Base-by-base conservation (phyloP, 1,140 invertebrate species). In the Babylonia areolata region DNA sequence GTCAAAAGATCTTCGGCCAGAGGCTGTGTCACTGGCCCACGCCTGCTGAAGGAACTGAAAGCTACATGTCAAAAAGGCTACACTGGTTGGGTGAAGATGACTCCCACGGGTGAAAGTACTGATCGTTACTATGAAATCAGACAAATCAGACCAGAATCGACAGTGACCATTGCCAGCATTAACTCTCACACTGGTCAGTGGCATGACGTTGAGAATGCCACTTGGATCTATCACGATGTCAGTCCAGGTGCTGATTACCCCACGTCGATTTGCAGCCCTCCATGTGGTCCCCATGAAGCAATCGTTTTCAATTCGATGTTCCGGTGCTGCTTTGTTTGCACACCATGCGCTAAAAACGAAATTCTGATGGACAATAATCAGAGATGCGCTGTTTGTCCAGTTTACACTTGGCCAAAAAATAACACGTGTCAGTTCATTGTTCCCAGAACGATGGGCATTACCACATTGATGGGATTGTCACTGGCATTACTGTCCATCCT, bases 261-360 rank as follows among this genome's bases (percentile, higher is more conserved):
- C 23, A 87, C 87, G 77, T 89, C 89, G 3, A 78, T 85, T 17
- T 92, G 91, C 85, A 90, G 90, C 82, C 75, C 85, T 58, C 88
- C 87, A 1, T 89, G 90, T 73, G 33, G 5, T 51, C 17, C 9
- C n/a, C n/a, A n/a, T n/a, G n/a, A n/a, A n/a, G n/a, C n/a, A n/a
- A n/a, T n/a, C n/a, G n/a, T n/a, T n/a, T n/a, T n/a, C n/a, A n/a
- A n/a, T n/a, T n/a, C n/a, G n/a, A n/a, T n/a, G n/a, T n/a, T n/a
- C n/a, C n/a, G n/a, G n/a, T n/a, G n/a, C n/a, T n/a, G n/a, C n/a
- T n/a, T n/a, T n/a, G n/a, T n/a, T n/a, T n/a, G n/a, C n/a, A n/a
- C n/a, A n/a, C n/a, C n/a, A n/a, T n/a, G n/a, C n/a, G n/a, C n/a
- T n/a, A n/a, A n/a, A n/a, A n/a, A n/a, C n/a, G n/a, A n/a, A n/a